Conservation (phyloP, 2,888 invertebrate species). For the Teleogryllus oceanicus region DNA sequence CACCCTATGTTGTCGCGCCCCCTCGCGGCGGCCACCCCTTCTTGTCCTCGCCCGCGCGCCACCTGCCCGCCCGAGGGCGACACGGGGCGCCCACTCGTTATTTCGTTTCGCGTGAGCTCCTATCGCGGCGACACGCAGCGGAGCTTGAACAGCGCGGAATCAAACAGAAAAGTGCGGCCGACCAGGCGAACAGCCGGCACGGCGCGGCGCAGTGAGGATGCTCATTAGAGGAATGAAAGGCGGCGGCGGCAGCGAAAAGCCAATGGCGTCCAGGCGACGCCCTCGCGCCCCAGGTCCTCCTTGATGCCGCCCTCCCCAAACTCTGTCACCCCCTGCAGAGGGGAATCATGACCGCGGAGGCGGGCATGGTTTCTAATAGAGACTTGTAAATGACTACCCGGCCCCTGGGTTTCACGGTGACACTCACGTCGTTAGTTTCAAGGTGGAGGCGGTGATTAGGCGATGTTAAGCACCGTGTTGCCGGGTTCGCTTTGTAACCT, state of each 20-base stretch:
- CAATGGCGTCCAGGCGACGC: background rate
- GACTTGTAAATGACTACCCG: too few species aligned
- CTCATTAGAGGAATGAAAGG: constrained; percentile 7
- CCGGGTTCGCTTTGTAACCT: too few species aligned
- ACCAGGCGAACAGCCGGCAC: background rate
- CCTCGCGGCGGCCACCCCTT: background rate
- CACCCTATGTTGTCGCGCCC: background rate
- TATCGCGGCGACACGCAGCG: constrained; percentile 18
- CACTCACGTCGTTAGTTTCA: too few species aligned
- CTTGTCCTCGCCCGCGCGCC: background rate
- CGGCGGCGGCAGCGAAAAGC: background rate
- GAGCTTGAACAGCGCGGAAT: constrained; percentile 18
- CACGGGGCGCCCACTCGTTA: background rate
- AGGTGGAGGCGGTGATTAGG: too few species aligned
- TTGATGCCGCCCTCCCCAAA: too few species aligned
- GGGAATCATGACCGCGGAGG: too few species aligned
- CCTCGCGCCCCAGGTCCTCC: too few species aligned
- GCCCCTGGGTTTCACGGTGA: too few species aligned
- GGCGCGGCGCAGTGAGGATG: background rate
- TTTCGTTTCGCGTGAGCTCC: constrained; percentile 7
- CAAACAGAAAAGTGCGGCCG: constrained; percentile 6
- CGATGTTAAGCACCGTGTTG: too few species aligned
- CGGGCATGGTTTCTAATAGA: too few species aligned
- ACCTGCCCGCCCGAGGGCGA: background rate
- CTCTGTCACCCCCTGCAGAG: too few species aligned